Conservation (phyloP, 1,140 invertebrate species). For the Drosophila kohkoa region DNA sequence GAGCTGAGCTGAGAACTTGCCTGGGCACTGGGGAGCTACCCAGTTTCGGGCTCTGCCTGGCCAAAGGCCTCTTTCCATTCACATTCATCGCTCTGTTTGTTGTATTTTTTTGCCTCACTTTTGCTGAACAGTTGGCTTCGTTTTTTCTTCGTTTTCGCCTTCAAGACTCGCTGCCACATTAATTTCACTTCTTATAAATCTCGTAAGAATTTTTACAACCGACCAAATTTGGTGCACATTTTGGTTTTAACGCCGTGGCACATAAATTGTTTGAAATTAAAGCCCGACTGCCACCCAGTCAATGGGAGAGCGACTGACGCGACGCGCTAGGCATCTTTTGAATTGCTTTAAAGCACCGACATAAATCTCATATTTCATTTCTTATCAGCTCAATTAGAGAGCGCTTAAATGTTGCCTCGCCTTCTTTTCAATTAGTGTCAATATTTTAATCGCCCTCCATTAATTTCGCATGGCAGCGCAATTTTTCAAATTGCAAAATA, state of each 20-base stretch:
- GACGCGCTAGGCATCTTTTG: background rate
- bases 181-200: constrained; percentile 81
- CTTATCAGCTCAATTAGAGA: constrained; percentile 50
- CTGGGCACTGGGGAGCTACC: constrained; percentile 14
- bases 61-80: constrained; percentile 23
- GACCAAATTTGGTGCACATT: constrained; percentile 32
- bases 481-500: constrained; percentile 50
- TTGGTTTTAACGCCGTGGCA: constrained; percentile 23
- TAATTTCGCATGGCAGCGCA: constrained; percentile 52
- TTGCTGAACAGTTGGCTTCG: constrained; percentile 23
- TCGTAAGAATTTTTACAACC: constrained; percentile 48
- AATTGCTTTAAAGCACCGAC: constrained; percentile 45
- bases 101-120: constrained; percentile 42
- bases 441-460: constrained; percentile 68
- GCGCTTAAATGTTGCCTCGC: constrained; percentile 19
- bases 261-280: constrained; percentile 63
- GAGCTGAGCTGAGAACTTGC: constrained; percentile 36
- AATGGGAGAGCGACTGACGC: too few relatives aligned
- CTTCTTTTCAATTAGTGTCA: constrained; percentile 72
- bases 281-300: constrained; percentile 4
- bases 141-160: constrained; percentile 34
- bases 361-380: constrained; percentile 53
- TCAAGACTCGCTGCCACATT: constrained; percentile 70
- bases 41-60: background rate
- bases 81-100: constrained; percentile 39